phyloP scores from a whole-genome alignment of 2,113 vertebrate species.

The Tichodroma muraria region DNA sequence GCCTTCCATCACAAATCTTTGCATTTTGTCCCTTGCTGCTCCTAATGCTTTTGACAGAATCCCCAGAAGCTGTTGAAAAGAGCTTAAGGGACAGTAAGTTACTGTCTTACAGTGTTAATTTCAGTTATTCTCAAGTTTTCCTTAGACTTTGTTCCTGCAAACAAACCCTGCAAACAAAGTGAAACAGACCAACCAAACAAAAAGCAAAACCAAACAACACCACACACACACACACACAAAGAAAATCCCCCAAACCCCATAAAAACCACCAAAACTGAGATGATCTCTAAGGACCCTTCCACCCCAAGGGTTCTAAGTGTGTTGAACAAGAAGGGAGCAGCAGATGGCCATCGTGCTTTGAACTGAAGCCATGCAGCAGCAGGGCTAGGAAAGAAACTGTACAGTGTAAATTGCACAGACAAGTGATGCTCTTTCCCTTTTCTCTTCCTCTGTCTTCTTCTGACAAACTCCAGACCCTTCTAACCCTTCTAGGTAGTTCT shows the following conservation, averaged over 20 bases:
- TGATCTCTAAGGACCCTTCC: background rate
- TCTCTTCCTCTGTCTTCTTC: background rate
- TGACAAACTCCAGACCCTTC: background rate
- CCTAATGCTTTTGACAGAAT: background rate
- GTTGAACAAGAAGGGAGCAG: background rate
- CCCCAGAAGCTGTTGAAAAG: background rate
- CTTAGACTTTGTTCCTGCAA: background rate
- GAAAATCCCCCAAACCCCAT: background rate
- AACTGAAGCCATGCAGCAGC: background rate
- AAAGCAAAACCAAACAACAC: background rate
- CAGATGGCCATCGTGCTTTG: background rate
- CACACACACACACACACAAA: background rate
- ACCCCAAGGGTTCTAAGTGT: background rate
- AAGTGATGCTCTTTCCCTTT: background rate
- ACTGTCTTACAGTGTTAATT: background rate
- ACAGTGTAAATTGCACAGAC: background rate
- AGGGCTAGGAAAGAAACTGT: background rate
- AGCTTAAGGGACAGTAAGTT: background rate
- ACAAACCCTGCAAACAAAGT: background rate
- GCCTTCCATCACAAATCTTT: background rate
- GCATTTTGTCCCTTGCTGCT: background rate
- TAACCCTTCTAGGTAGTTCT: background rate
- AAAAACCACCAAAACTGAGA: background rate
- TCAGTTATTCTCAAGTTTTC: background rate
- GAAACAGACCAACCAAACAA: background rate